Evolutionary conservation across 2,113 vertebrate species (phyloP).

Genomic region (Bucco capensis): DNA sequence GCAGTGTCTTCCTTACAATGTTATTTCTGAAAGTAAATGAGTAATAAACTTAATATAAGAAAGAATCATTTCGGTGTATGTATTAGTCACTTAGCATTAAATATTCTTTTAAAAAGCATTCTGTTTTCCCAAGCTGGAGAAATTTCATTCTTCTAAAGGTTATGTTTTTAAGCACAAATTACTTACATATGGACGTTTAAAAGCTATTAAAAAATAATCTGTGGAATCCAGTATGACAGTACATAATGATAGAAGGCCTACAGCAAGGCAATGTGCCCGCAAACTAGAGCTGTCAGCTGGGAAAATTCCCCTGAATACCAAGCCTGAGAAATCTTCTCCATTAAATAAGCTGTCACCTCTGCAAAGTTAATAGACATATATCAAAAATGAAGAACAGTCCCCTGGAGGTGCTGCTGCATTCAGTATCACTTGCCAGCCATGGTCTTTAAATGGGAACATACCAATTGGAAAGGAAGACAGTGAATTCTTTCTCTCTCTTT

Average conservation of each 20-base stretch:
- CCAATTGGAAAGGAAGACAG: background rate
- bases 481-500: background rate
- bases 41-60: background rate
- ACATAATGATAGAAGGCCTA: background rate
- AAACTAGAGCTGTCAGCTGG: constrained; percentile 6
- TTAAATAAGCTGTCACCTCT: background rate
- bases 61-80: background rate
- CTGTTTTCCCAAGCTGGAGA: background rate
- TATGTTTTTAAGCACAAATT: background rate
- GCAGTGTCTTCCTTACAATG: background rate
- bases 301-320: background rate
- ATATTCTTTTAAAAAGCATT: background rate
- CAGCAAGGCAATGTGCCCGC: background rate
- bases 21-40: background rate
- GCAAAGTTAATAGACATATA: background rate
- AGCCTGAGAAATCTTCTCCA: background rate
- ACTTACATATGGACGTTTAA: background rate
- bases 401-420: background rate
- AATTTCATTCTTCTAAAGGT: background rate
- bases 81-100: background rate
- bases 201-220: background rate
- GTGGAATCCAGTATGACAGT: background rate
- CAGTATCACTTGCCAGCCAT: background rate
- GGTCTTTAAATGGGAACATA: background rate
- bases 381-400: background rate